Conservation (phyloP, 2,888 invertebrate species). For the Caenorhabditis doughertyi region DNA sequence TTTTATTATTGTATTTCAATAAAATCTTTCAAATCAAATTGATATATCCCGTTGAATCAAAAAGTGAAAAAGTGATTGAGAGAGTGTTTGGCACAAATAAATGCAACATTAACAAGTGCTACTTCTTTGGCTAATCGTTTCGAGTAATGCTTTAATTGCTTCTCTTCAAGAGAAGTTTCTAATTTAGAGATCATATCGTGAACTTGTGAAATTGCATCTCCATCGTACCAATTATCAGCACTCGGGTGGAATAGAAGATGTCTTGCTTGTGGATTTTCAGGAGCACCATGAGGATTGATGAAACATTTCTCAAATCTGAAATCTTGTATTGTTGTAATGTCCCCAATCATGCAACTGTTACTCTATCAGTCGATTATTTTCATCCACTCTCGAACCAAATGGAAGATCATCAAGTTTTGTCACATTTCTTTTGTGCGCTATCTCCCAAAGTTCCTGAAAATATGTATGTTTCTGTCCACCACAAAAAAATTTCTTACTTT, state of each 20-base stretch:
- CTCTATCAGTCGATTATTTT: conserved; percentile 50
- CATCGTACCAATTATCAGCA: conserved; percentile 72
- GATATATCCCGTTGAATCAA: not conserved
- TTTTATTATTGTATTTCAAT: not conserved
- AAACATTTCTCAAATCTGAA: conserved; percentile 83
- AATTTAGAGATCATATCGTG: conserved; percentile 65
- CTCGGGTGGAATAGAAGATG: conserved; percentile 82
- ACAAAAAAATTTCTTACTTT: not conserved
- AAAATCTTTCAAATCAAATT: not conserved
- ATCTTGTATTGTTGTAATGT: not conserved
- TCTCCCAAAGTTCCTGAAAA: conserved; percentile 11
- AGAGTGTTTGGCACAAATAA: conserved; percentile 57
- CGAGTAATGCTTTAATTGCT: conserved; percentile 8
- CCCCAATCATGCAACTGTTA: not conserved
- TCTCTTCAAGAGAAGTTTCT: conserved; percentile 12
- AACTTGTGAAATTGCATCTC: conserved; percentile 72
- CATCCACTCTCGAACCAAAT: conserved; percentile 9
- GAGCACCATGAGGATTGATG: conserved; percentile 83
- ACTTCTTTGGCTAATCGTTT: conserved; percentile 41
- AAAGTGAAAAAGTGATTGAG: conserved; percentile 19
- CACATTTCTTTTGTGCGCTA: conserved; percentile 14
- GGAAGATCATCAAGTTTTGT: conserved; percentile 10
- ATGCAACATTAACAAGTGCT: conserved; percentile 38
- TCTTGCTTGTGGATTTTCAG: conserved; percentile 77
- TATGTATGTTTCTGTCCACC: not conserved